Conservation (phyloP, 1,140 invertebrate species). For the Charaxes varanes region DNA sequence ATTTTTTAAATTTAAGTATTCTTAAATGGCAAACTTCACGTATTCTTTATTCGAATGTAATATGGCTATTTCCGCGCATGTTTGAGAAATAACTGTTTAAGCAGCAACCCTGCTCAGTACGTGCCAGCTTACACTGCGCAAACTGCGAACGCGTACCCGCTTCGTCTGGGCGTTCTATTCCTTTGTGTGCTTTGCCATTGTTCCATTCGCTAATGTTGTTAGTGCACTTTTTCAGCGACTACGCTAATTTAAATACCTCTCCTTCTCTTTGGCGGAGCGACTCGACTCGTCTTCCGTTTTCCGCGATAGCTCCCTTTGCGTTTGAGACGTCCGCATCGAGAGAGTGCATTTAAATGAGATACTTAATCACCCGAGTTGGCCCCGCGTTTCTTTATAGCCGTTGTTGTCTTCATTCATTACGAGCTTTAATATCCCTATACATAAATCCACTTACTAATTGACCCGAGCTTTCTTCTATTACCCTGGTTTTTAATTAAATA, state of each 20-base stretch:
- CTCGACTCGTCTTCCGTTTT: slow-evolving; percentile 69
- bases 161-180: slow-evolving; percentile 45
- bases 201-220: slow-evolving; percentile 71
- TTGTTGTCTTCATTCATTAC: slow-evolving; percentile 65
- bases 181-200: slow-evolving; percentile 63
- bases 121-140: slow-evolving; percentile 16
- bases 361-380: slow-evolving; percentile 70
- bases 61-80: no score
- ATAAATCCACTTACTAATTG: slow-evolving; percentile 29
- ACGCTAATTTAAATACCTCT: slow-evolving; percentile 73
- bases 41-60: no score
- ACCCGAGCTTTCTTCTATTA: slow-evolving; percentile 16
- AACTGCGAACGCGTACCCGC: slow-evolving; percentile 27
- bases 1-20: no score
- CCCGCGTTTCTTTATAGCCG: slow-evolving; percentile 62
- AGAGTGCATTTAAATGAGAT: slow-evolving; percentile 74
- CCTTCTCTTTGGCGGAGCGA: slow-evolving; percentile 67
- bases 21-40: no score
- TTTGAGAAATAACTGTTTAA: no score
- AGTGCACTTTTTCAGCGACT: slow-evolving; percentile 71
- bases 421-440: slow-evolving; percentile 44
- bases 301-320: slow-evolving; percentile 64
- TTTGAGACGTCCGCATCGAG: slow-evolving; percentile 63
- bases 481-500: slow-evolving; percentile 17
- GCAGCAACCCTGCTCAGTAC: slow-evolving; percentile 8